phyloP scores from a whole-genome alignment of 1,140 invertebrate genomes.

The Ylistrum balloti region DNA sequence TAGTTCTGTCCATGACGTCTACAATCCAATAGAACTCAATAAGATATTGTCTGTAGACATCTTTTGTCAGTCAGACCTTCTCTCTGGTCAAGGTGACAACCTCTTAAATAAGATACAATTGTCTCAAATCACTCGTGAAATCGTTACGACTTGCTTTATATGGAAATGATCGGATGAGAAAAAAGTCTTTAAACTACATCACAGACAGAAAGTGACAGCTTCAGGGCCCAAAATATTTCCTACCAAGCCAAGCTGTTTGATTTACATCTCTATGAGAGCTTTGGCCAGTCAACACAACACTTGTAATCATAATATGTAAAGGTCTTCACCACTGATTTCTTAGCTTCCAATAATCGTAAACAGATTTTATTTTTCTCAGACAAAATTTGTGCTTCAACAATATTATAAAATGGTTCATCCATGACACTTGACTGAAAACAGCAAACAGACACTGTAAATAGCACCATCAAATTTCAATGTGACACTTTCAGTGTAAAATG shows the following conservation, averaged over 20 bases:
- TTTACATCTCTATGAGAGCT: background rate
- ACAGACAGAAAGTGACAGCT: background rate
- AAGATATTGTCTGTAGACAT: background rate
- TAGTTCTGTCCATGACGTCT: background rate
- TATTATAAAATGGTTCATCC: too few relatives aligned
- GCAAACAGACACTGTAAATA: too few relatives aligned
- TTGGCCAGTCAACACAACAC: too few relatives aligned
- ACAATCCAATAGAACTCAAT: background rate
- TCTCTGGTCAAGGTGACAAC: background rate
- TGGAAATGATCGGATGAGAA: background rate
- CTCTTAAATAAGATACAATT: conserved; percentile 5
- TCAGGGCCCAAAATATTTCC: background rate
- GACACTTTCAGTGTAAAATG: too few relatives aligned
- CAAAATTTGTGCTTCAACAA: too few relatives aligned
- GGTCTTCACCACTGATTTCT: too few relatives aligned
- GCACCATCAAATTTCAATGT: too few relatives aligned
- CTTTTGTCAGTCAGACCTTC: background rate
- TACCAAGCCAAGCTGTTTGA: background rate
- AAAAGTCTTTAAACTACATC: background rate
- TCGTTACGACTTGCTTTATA: background rate
- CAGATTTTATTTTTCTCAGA: too few relatives aligned
- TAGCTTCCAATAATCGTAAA: too few relatives aligned
- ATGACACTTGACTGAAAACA: too few relatives aligned
- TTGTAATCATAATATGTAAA: too few relatives aligned
- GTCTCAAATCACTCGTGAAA: background rate